phyloP scores from a whole-genome alignment of 2,888 invertebrate species.

The Nomada fabriciana region DNA sequence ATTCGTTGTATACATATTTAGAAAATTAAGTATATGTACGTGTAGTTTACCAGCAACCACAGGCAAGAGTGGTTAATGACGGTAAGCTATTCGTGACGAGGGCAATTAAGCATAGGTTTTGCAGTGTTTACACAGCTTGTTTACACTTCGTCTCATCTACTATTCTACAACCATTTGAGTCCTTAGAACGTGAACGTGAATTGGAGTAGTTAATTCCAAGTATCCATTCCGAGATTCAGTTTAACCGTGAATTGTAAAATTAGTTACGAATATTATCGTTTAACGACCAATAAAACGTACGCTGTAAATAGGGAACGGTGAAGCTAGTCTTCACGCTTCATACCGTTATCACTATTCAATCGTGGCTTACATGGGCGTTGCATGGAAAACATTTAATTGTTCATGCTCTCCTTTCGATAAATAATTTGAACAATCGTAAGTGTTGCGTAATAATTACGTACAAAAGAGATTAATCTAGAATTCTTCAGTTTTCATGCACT shows the following conservation, averaged over 20 bases:
- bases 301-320: neutral
- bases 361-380: neutral
- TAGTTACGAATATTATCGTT: neutral
- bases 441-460: neutral
- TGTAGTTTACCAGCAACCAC: neutral
- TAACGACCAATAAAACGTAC: neutral
- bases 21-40: neutral
- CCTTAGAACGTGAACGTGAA: neutral
- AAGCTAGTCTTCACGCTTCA: neutral
- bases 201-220: no score
- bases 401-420: neutral
- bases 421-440: neutral
- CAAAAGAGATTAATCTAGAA: no score
- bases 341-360: constrained; percentile 13
- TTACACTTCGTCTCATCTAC: neutral
- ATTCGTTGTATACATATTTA: constrained; percentile 7
- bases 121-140: neutral
- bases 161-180: neutral
- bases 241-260: neutral
- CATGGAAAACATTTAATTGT: constrained; percentile 10
- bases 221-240: no score
- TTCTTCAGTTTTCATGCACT: no score
- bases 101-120: neutral
- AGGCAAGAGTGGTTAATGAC: neutral
- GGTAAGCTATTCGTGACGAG: neutral